These are phyloP conservation scores for Dusona sp. DNA, from an alignment of 2,888 invertebrate genomes.

Conservation along the genomic window DNA sequence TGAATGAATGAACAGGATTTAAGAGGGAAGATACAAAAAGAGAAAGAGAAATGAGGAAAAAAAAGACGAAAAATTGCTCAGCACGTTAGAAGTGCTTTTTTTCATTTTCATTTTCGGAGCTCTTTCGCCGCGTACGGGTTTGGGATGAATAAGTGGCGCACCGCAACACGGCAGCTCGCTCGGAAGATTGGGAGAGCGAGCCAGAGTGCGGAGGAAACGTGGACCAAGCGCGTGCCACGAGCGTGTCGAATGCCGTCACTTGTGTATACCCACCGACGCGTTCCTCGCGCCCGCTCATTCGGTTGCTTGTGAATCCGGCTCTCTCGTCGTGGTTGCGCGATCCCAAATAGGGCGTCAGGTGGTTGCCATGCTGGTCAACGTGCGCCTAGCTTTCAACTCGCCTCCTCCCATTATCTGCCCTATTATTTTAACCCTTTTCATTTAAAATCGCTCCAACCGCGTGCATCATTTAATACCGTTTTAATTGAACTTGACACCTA, in stretches of 20 bases:
- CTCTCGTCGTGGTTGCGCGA: constrained; percentile 80
- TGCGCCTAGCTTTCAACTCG: constrained; percentile 59
- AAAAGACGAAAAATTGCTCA: constrained; percentile 33
- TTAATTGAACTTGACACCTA: neutral
- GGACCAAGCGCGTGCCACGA: constrained; percentile 66
- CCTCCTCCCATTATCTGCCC: constrained; percentile 60
- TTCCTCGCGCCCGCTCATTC: constrained; percentile 52
- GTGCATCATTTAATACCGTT: constrained; percentile 8
- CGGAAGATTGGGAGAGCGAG: constrained; percentile 45
- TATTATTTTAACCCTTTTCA: constrained; percentile 43
- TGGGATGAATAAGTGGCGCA: constrained; percentile 68
- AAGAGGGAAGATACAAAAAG: neutral
- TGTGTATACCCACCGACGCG: constrained; percentile 66
- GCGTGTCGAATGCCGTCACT: constrained; percentile 69
- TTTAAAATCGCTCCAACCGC: constrained; percentile 38
- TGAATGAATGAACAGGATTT: constrained; percentile 45
- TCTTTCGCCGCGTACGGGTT: constrained; percentile 23
- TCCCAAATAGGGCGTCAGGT: constrained; percentile 83
- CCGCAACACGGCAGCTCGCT: constrained; percentile 65
- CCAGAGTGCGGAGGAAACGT: constrained; percentile 49
- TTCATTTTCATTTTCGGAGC: constrained; percentile 43
- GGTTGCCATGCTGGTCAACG: constrained; percentile 76
- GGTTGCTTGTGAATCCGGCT: constrained; percentile 14
- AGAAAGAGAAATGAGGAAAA: constrained; percentile 3
- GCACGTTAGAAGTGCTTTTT: constrained; percentile 57